A percentile compares a stretch with the other conserved stretches of the same genome.
Conservation (phyloP, 2,888 invertebrate species). For the Habroteleia sp. region DNA sequence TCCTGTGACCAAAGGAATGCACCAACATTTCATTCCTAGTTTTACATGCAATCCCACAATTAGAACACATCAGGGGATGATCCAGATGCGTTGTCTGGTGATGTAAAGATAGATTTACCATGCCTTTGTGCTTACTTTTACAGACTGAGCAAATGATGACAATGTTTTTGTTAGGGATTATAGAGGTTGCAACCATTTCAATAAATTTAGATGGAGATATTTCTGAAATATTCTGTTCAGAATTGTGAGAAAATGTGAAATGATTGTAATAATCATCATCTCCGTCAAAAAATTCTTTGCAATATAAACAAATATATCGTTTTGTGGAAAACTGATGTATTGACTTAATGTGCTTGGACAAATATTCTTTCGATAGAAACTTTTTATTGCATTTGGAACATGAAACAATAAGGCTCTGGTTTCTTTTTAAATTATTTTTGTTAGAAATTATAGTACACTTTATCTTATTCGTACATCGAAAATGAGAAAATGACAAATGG, state of each 20-base stretch:
- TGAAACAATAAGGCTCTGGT: not conserved
- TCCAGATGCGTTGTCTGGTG: slow-evolving; percentile 4
- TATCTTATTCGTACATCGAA: not conserved
- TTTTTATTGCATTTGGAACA: slow-evolving; percentile 4
- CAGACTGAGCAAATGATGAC: slow-evolving; percentile 23
- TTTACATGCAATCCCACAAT: slow-evolving; percentile 13
- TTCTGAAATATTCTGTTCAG: not conserved
- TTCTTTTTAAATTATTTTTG: not conserved
- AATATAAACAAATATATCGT: not conserved
- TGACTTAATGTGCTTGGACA: not conserved
- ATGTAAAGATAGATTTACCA: slow-evolving; percentile 5
- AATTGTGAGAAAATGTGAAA: not conserved
- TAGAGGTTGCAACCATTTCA: not conserved
- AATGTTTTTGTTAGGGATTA: not conserved
- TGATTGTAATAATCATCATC: slow-evolving; percentile 19
- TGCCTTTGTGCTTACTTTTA: not conserved
- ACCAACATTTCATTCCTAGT: slow-evolving; percentile 20
- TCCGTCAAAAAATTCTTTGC: not conserved
- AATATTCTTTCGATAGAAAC: not conserved
- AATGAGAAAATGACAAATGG: slow-evolving; percentile 2
- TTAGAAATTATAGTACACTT: slow-evolving; percentile 3
- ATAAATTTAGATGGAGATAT: not conserved
- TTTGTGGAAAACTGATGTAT: not conserved
- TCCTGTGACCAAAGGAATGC: too few relatives aligned
- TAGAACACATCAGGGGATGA: slow-evolving; percentile 24